Base-by-base conservation (phyloP, 1,140 invertebrate species). In the Bombus superbus region DNA sequence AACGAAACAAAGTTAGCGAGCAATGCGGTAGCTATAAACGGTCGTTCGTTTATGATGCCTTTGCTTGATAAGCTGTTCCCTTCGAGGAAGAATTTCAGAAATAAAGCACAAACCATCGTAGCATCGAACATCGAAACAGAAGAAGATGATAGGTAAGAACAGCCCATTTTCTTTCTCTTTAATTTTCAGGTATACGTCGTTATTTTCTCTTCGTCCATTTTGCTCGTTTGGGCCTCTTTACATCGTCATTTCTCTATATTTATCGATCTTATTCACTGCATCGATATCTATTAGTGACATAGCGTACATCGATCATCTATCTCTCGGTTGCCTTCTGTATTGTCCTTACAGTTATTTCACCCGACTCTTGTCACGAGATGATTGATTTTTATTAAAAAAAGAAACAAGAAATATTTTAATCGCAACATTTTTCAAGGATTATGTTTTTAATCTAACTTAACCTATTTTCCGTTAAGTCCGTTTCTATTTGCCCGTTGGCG, bases 51-150 rank as follows among this genome's bases (percentile, higher is more conserved):
- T 95, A 95, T 94, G 91, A 96, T 96, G 95, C 94, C 95, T 93
- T 94, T 96, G 92, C 92, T 96, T 84, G 94, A 94, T 76, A 95
- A 95, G 91, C 86, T 96, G 81, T 93, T 95, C 78, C 91, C 92
- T 78, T 88, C 92, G 86, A 93, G 90, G 90, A 95, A 92, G 85
- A 92, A 78, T 85, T 87, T 84, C 77, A 85, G 78, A 75, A 89
- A 86, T 71, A 90, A 91, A 73, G 91, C 87, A 44, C 85, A 92
- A 68, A 83, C 79, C 5, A 3, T 77, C n/a, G 88, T 89, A 42
- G 40, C 81, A 72, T 86, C 83, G 22, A 82, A 91, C 89, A 72
- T 88, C 15, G 75, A 53, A 80, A 59, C 79, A 73, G 76, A 76
- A 62, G 88, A 82, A 44, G 68, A 85, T 62, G 87, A 91, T 88